phyloP scores from a whole-genome alignment of 2,888 invertebrate genomes.

The Heliothis peltigera region DNA sequence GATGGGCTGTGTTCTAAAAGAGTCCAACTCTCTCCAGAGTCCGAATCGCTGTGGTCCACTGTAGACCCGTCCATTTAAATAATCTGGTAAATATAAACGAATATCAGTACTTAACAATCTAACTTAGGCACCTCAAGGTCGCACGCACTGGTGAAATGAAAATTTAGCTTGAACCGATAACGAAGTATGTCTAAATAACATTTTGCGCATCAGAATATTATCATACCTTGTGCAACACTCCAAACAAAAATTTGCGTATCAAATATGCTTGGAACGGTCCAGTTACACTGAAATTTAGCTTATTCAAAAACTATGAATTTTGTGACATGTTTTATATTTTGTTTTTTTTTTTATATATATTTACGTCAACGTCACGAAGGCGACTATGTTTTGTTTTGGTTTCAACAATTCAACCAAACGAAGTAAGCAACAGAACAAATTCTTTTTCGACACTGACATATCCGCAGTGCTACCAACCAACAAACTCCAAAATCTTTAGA shows the following conservation, averaged over 20 bases:
- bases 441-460: conserved; percentile 1
- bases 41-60: conserved; percentile 86
- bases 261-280: conserved; percentile 61
- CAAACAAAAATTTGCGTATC: conserved; percentile 63
- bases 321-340: conserved; percentile 73
- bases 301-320: conserved; percentile 66
- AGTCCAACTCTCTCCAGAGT: conserved; percentile 88
- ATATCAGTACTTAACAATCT: conserved; percentile 11
- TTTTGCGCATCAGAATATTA: conserved; percentile 54
- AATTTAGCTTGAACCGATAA: conserved; percentile 7
- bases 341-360: conserved; percentile 67
- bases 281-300: conserved; percentile 74
- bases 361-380: conserved; percentile 65
- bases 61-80: conserved; percentile 80
- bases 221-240: conserved; percentile 64
- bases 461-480: neutral
- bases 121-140: conserved; percentile 20
- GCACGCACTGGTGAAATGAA: conserved; percentile 29
- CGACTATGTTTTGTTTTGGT: conserved; percentile 70
- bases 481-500: neutral
- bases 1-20: conserved; percentile 77
- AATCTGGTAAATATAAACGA: conserved; percentile 44
- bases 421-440: conserved; percentile 25
- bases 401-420: conserved; percentile 10
- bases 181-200: conserved; percentile 13